Percentiles rank a stretch among this genome's conserved stretches.
phyloP scores from a whole-genome alignment of 2,888 invertebrate genomes.

The Rotaria sp. region DNA sequence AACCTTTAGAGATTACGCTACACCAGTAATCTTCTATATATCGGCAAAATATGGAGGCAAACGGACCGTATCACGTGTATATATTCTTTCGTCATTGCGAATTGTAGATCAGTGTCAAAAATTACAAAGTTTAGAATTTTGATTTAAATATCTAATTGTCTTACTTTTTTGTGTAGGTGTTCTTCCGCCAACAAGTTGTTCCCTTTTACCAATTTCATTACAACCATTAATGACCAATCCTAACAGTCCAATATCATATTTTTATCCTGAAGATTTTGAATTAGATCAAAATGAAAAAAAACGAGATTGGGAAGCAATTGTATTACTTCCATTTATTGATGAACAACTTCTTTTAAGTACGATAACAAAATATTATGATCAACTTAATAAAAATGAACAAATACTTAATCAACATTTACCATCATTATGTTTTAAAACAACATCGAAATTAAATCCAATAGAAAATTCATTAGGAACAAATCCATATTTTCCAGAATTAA shows the following conservation, averaged over 20 bases:
- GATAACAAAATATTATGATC: constrained; percentile 69
- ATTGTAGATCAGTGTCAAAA: too few relatives aligned
- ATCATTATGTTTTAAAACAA: constrained; percentile 8
- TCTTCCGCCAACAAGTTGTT: constrained; percentile 93
- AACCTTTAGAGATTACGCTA: too few relatives aligned
- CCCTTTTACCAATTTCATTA: constrained; percentile 88
- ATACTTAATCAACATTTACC: constrained; percentile 28
- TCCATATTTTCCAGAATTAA: not conserved
- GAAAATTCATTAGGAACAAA: not conserved
- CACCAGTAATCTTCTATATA: too few relatives aligned
- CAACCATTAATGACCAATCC: constrained; percentile 80
- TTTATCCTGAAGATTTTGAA: constrained; percentile 91
- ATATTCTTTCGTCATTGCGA: too few relatives aligned
- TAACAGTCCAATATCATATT: constrained; percentile 89
- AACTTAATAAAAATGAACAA: constrained; percentile 73
- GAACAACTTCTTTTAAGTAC: constrained; percentile 76
- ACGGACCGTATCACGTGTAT: too few relatives aligned
- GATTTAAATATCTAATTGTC: too few relatives aligned
- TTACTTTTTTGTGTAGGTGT: constrained; percentile 70
- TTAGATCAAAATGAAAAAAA: constrained; percentile 98
- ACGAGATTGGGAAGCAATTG: constrained; percentile 93
- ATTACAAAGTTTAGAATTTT: too few relatives aligned
- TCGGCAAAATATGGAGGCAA: too few relatives aligned
- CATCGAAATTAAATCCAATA: not conserved
- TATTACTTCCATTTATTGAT: constrained; percentile 91